phyloP scores from a whole-genome alignment of 1,140 invertebrate genomes.

The Gryon sp. region DNA sequence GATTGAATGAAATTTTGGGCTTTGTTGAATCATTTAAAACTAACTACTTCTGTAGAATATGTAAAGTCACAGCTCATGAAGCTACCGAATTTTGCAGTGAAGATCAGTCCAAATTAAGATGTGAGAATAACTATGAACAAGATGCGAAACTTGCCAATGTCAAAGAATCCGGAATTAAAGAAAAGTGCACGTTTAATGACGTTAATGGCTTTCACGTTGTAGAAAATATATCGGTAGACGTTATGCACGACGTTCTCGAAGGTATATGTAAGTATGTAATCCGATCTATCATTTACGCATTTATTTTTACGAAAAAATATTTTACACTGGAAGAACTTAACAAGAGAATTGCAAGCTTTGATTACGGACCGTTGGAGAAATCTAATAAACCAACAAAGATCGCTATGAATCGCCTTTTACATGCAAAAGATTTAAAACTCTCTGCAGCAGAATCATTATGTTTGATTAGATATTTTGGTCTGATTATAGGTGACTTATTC shows the following conservation, averaged over 20 bases:
- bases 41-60: slow-evolving; percentile 18
- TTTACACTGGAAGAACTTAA: neutral
- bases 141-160: neutral
- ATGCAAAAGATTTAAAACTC: neutral
- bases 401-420: neutral
- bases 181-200: slow-evolving; percentile 1
- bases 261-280: slow-evolving; percentile 3
- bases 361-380: neutral
- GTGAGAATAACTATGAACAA: neutral
- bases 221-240: slow-evolving; percentile 2
- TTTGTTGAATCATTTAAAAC: slow-evolving; percentile 18
- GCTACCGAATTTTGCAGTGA: neutral
- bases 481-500: slow-evolving; percentile 13
- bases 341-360: neutral
- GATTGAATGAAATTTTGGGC: neutral
- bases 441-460: slow-evolving; percentile 18
- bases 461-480: slow-evolving; percentile 13
- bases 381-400: slow-evolving; percentile 1
- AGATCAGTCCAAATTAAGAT: slow-evolving; percentile 3
- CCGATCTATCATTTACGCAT: neutral
- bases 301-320: slow-evolving; percentile 4
- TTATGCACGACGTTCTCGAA: slow-evolving; percentile 13
- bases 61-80: slow-evolving; percentile 7
- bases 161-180: slow-evolving; percentile 8
- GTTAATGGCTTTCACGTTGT: neutral